These are phyloP conservation scores for Sphyrna mokarran DNA, from an alignment of 2,113 vertebrate species.

Conservation along the genomic window DNA sequence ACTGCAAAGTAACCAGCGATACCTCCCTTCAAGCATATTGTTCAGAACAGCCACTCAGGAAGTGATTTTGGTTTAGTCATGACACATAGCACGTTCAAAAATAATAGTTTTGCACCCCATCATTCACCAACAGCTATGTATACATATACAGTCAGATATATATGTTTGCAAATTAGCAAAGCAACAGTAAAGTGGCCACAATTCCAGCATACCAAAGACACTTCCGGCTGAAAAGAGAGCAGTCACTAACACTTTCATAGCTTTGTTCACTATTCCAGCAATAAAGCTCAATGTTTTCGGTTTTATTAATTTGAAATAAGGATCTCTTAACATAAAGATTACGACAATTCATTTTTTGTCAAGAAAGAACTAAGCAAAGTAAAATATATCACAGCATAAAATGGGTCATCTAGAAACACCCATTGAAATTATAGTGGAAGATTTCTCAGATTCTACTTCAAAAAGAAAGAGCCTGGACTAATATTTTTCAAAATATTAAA, in stretches of 20 bases:
- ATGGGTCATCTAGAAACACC: neutral
- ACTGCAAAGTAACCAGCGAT: neutral
- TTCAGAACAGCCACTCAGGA: neutral
- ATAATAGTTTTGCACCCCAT: neutral
- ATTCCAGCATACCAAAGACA: neutral
- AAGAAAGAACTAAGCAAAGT: neutral
- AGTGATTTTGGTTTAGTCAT: neutral
- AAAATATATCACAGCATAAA: neutral
- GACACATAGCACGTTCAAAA: neutral
- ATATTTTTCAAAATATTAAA: neutral
- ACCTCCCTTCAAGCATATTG: neutral
- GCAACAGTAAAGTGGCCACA: neutral
- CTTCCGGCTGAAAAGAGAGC: neutral
- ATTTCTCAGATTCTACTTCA: neutral
- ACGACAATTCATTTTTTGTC: neutral
- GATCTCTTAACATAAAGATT: neutral
- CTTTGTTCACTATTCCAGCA: neutral
- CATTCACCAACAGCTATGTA: neutral
- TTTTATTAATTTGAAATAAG: neutral
- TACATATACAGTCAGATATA: too few species aligned
- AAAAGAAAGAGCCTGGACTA: neutral
- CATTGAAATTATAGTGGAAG: neutral
- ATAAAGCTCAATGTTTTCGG: neutral
- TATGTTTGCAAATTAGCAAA: neutral
- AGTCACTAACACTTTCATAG: neutral